Evolutionary conservation across 1,140 invertebrate species (phyloP), one percentile per base, ranked within the genome.

Genomic region (Apis dorsata): DNA sequence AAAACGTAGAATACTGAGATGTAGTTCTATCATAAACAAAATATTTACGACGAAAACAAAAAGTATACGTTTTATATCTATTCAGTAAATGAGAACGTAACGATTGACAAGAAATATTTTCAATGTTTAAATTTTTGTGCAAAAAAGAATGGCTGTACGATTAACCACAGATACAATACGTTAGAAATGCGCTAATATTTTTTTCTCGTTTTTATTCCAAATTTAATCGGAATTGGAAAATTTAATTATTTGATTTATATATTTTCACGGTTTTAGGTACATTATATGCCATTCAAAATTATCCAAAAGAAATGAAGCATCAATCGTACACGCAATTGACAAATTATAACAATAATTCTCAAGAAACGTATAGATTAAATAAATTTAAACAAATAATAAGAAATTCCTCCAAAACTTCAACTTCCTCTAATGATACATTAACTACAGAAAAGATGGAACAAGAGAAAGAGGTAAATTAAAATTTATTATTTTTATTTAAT

Each of bases 121-220:
- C 19, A 21, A 70, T 82, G 65, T 24, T 21, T 0, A 82, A 82
- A 82, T 82, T 70, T 53, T 44, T 8, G 65, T 69, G 12, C n/a
- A 34, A 69, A 10, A 44, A 44, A 44, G 34, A 44, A 82, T 82
- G 80, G 80, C 49, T 55, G 74, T 82, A 60, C 63, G 80, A 53
- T 77, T 82, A 49, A 65, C 74, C 51, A 69, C 57, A 11, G 65
- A 75, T n/a, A 59, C 71, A 28, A 74, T 81, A 59, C 79, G 79
- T 81, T 21, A 66, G 79, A 59, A 75, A 49, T 55, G 15, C 2
- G 21, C 10, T 19, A 24, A 28, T 57, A 34, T 21, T 34, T 34
- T 24, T n/a, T 15, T 13, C 17, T 28, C n/a, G 8, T 53, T 71
- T n/a, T 0, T 17, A 53, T 9, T 24, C 13, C 13, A 9, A 17